Evolutionary conservation across 1,140 invertebrate genomes (phyloP).

Genomic region (Drosophila lacteicornis): DNA sequence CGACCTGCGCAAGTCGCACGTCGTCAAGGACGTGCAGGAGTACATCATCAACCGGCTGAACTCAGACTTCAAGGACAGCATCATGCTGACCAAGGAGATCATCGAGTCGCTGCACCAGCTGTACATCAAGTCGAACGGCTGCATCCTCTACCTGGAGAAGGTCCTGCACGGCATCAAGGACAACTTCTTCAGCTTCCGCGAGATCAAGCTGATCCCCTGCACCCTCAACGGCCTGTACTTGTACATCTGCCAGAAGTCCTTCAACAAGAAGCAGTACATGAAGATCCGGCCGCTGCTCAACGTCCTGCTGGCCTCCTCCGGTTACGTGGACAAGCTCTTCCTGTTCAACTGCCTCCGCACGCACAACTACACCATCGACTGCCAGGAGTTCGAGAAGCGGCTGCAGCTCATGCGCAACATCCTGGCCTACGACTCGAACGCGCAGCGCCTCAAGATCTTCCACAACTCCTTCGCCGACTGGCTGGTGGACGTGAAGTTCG

Average conservation of each 20-base stretch:
- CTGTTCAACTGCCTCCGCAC: slow-evolving; percentile 93
- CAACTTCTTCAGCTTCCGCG: slow-evolving; percentile 94
- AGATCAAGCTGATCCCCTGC: slow-evolving; percentile 95
- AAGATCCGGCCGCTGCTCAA: slow-evolving; percentile 93
- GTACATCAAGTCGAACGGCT: slow-evolving; percentile 98
- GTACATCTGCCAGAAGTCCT: slow-evolving; percentile 96
- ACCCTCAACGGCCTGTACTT: slow-evolving; percentile 97
- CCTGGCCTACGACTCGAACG: slow-evolving; percentile 85
- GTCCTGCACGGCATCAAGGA: slow-evolving; percentile 96
- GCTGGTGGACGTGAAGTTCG: slow-evolving; percentile 98
- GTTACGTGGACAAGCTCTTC: slow-evolving; percentile 92
- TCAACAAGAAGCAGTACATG: slow-evolving; percentile 94
- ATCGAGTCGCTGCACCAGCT: slow-evolving; percentile 97
- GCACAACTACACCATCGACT: slow-evolving; percentile 91
- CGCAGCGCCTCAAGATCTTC: slow-evolving; percentile 91
- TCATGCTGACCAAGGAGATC: slow-evolving; percentile 88
- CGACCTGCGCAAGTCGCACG: slow-evolving; percentile 94
- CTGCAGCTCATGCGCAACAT: slow-evolving; percentile 91
- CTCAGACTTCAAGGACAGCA: slow-evolving; percentile 87
- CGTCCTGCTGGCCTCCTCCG: slow-evolving; percentile 93
- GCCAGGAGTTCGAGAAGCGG: slow-evolving; percentile 94
- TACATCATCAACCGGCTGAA: slow-evolving; percentile 97
- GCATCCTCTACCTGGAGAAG: slow-evolving; percentile 96
- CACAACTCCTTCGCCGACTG: slow-evolving; percentile 97
- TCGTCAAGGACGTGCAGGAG: slow-evolving; percentile 96